Conservation (phyloP, 2,888 invertebrate genomes). For the Mesodorylaimus sp. region DNA sequence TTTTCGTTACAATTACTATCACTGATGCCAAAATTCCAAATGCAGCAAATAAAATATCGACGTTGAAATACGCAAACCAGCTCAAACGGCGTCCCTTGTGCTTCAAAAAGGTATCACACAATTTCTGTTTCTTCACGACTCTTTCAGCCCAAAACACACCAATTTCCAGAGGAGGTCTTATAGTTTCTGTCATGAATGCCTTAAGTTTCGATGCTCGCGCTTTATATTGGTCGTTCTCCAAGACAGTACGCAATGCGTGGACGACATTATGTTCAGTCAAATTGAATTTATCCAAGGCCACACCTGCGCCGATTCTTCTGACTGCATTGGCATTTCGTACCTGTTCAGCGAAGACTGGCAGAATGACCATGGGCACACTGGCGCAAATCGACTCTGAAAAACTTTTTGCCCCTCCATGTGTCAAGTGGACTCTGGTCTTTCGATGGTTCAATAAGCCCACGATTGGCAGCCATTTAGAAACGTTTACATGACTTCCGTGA, state of each 20-base stretch:
- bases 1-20: neutral
- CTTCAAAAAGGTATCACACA: neutral
- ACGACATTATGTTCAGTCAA: neutral
- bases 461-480: no score
- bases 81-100: neutral
- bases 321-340: neutral
- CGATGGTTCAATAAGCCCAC: neutral
- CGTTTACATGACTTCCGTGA: no score
- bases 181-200: neutral
- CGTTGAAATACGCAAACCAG: neutral
- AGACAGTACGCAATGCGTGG: neutral
- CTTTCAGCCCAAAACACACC: neutral
- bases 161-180: neutral
- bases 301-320: neutral
- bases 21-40: neutral
- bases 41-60: neutral
- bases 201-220: neutral
- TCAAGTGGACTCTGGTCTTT: neutral
- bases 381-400: conserved; percentile 10
- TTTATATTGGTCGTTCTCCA: neutral
- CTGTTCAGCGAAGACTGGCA: conserved; percentile 13
- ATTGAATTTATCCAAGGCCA: neutral
- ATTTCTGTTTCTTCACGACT: neutral
- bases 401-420: neutral
- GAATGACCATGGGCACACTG: conserved; percentile 9